A percentile compares a stretch with the other conserved stretches of the same genome.
Evolutionary conservation across 2,113 vertebrate species (phyloP).

Genomic region (Ramphastos sulfuratus): DNA sequence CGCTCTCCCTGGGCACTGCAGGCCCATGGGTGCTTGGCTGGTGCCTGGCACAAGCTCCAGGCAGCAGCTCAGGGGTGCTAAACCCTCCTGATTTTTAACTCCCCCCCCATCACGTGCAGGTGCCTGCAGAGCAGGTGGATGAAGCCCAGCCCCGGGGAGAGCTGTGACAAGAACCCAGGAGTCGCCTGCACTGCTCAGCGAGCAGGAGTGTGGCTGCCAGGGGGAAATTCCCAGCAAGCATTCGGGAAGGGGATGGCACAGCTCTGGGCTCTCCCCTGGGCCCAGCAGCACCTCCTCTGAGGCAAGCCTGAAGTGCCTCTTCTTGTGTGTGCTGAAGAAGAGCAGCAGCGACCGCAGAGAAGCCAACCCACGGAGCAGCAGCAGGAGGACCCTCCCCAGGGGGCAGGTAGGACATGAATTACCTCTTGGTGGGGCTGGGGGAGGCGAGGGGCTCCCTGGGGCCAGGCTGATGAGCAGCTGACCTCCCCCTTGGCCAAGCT

Average conservation of each 20-base stretch:
- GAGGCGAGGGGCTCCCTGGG: not conserved
- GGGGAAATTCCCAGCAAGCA: rapidly evolving
- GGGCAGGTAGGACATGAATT: not conserved
- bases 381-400: rapidly evolving
- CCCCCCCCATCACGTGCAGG: rapidly evolving
- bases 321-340: rapidly evolving
- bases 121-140: not conserved
- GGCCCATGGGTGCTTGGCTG: rapidly evolving
- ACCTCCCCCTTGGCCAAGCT: not conserved
- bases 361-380: rapidly evolving
- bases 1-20: rapidly evolving
- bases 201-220: rapidly evolving
- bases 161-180: rapidly evolving
- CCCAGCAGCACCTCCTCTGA: rapidly evolving
- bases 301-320: not conserved
- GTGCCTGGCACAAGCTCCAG: rapidly evolving
- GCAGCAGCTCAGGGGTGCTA: not conserved
- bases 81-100: not conserved
- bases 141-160: not conserved
- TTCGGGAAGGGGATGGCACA: not conserved
- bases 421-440: rapidly evolving
- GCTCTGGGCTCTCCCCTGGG: not conserved
- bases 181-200: not conserved
- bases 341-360: not conserved
- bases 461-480: not conserved